Percentiles rank a stretch among this genome's conserved stretches.
Conservation (phyloP, 2,113 vertebrate species). For the Amia ocellicauda region DNA sequence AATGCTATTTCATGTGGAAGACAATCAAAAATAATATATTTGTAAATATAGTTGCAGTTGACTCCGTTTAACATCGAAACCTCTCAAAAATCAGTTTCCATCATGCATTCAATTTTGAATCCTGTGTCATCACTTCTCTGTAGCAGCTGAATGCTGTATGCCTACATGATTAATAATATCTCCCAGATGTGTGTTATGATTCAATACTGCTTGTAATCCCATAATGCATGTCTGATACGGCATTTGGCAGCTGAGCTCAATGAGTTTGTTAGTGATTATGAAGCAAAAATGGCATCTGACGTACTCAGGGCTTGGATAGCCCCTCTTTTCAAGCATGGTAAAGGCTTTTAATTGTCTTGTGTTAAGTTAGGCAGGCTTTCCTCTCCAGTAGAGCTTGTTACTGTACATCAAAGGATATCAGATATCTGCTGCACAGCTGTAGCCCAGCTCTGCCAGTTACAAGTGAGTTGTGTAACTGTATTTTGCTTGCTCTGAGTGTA, state of each 20-base stretch:
- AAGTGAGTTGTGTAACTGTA: too few relatives aligned
- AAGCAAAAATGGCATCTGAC: slow-evolving; percentile 4
- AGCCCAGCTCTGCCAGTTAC: too few relatives aligned
- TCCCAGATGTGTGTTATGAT: slow-evolving; percentile 7
- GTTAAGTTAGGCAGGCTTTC: too few relatives aligned
- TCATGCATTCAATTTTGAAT: not conserved
- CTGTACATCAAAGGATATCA: too few relatives aligned
- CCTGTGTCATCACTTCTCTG: not conserved
- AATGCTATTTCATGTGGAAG: too few relatives aligned
- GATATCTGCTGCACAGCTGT: too few relatives aligned
- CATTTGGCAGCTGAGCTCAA: not conserved
- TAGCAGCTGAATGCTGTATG: not conserved
- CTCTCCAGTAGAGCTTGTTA: too few relatives aligned
- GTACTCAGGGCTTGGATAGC: not conserved
- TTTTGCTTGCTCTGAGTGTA: not conserved
- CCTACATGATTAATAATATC: slow-evolving; percentile 8
- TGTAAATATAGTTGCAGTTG: too few relatives aligned
- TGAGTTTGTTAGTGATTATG: not conserved
- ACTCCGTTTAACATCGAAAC: not conserved
- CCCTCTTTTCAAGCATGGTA: not conserved
- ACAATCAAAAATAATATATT: too few relatives aligned
- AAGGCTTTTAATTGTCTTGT: too few relatives aligned
- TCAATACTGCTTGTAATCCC: not conserved
- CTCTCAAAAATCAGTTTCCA: not conserved
- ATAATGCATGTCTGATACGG: not conserved